Evolutionary conservation across 2,888 invertebrate genomes (phyloP).

Genomic region (Lasioglossum leucozonium): DNA sequence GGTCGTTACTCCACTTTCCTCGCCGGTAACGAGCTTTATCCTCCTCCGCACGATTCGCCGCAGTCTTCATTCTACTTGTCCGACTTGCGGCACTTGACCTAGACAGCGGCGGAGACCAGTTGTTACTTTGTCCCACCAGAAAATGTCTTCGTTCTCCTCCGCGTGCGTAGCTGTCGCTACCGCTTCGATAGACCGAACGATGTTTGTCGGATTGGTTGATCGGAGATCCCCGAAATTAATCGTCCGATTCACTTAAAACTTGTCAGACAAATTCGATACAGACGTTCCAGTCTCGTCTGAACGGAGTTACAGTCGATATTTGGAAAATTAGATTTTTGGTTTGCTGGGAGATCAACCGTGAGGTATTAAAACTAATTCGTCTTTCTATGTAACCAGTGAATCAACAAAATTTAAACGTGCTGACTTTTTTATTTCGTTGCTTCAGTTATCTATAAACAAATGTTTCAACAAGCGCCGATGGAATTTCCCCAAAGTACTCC

Average conservation of each 20-base stretch:
- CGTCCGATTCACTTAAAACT: background rate
- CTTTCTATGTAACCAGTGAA: background rate
- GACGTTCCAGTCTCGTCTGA: background rate
- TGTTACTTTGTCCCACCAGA: background rate
- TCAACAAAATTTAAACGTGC: background rate
- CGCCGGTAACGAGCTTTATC: background rate
- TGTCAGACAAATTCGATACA: background rate
- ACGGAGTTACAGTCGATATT: background rate
- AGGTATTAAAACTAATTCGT: background rate
- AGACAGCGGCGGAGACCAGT: background rate
- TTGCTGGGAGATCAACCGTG: background rate
- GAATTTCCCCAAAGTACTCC: background rate
- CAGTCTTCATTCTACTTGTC: background rate
- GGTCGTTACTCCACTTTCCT: background rate
- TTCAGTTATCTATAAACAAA: background rate
- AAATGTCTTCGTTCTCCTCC: background rate
- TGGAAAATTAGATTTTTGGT: background rate
- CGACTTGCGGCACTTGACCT: background rate
- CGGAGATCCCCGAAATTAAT: background rate
- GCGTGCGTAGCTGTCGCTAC: background rate
- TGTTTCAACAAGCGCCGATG: background rate
- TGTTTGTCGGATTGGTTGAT: background rate
- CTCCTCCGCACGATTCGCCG: slow-evolving; percentile 15
- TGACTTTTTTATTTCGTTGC: accelerated
- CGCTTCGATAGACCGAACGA: background rate